These are phyloP conservation scores for Bombus sibiricus DNA, from an alignment of 1,140 invertebrate genomes.

Conservation along the genomic window DNA sequence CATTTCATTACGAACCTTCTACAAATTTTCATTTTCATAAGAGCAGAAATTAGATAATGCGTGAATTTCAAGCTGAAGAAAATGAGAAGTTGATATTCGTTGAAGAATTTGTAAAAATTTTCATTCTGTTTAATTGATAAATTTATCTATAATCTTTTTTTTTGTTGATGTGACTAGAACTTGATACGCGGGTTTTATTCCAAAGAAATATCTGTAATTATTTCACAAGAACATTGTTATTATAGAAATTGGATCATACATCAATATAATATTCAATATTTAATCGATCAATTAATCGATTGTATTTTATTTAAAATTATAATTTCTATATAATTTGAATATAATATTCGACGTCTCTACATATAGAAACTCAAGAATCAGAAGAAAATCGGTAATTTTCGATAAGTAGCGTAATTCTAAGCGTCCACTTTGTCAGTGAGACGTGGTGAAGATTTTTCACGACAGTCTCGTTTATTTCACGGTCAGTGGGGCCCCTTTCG, in stretches of 20 bases:
- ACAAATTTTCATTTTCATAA: not conserved
- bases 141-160: no score
- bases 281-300: no score
- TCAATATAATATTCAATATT: no score
- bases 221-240: not conserved
- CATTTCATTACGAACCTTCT: no score
- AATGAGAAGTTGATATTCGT: not conserved
- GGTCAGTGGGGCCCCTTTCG: slow-evolving; percentile 7
- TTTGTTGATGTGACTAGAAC: no score
- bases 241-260: not conserved
- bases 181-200: no score
- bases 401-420: not conserved
- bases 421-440: not conserved
- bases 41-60: not conserved
- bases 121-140: not conserved
- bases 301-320: no score
- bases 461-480: slow-evolving; percentile 37
- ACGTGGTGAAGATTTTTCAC: slow-evolving; percentile 31
- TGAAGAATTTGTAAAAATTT: not conserved
- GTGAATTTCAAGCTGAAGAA: not conserved
- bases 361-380: not conserved
- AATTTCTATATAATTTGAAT: not conserved
- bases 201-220: no score
- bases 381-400: not conserved
- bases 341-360: not conserved